Conservation (phyloP, 2,113 vertebrate genomes). For the Festucalex cinctus region DNA sequence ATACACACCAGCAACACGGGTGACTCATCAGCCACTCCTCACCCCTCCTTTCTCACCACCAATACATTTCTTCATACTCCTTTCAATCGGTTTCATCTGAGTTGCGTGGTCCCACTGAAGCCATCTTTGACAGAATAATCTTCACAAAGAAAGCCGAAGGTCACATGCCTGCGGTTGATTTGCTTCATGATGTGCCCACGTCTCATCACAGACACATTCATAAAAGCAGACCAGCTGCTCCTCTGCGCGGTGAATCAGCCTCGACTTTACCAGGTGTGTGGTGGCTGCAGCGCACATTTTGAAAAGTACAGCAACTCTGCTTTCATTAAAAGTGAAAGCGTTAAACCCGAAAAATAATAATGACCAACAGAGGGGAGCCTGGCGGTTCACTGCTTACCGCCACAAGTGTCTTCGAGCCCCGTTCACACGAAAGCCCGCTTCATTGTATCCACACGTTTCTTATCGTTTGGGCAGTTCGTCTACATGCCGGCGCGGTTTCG, state of each 20-base stretch:
- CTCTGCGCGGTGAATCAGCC: constrained; percentile 34
- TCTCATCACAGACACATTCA: constrained; percentile 30
- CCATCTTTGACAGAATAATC: neutral
- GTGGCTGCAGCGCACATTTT: neutral
- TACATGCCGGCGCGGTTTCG: too few species aligned
- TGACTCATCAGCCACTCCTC: constrained; percentile 35
- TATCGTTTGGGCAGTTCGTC: too few species aligned
- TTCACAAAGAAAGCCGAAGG: neutral
- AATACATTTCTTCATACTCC: neutral
- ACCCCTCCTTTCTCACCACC: neutral
- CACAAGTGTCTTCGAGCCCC: too few species aligned
- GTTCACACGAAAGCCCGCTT: too few species aligned
- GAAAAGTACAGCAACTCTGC: neutral
- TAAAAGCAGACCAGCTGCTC: constrained; percentile 44
- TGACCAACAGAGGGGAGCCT: too few species aligned
- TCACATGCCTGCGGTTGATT: constrained; percentile 12
- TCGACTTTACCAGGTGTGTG: constrained; percentile 33
- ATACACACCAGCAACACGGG: constrained; percentile 32
- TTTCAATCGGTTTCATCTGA: neutral
- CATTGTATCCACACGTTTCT: too few species aligned
- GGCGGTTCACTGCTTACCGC: too few species aligned
- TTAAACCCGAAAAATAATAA: neutral
- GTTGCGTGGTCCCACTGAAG: neutral
- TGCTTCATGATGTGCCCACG: constrained; percentile 25
- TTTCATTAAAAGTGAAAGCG: neutral